Evolutionary conservation across 1,140 invertebrate species (phyloP), one percentile per base, ranked within the genome.

Genomic region (Solen grandis): DNA sequence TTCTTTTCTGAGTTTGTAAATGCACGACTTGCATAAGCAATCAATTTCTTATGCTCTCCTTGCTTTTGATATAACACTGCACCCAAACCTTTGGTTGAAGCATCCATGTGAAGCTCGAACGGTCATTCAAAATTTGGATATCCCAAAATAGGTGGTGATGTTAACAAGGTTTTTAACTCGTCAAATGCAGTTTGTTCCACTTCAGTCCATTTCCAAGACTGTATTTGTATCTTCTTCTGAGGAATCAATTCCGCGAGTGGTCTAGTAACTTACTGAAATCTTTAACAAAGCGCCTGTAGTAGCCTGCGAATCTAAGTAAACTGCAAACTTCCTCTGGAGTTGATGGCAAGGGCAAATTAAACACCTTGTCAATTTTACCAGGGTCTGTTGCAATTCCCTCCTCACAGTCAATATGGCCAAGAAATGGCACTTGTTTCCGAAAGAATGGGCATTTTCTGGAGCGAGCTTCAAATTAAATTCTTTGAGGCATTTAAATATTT

Each of bases 1-100:
- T 65, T 65, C 35, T 27, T 65, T 22, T 65, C 62, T 35, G 62
- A 65, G 33, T 65, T 65, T 10, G 31, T 35, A 36, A 65, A 22
- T 10, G 31, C 8, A 5, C 62, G 5, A 36, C 62, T 65, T 5
- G 62, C 62, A 35, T 65, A 65, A 5, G 62, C 29, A 4, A 65
- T 38, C 1, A 65, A 29, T 5, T 22, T 5, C 22, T 65, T 65
- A 3, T 36, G 8, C 5, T 65, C 35, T 36, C 27, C 62, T 36
- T 65, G 31, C 35, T 33, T 38, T 36, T 65, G 62, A 22, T 65
- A 65, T 5, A 65, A 22, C 14, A 65, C 62, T 10, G 31, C 10
- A 5, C 35, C 62, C 13, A 65, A 22, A 36, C 16, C 62, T 38
- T 65, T 33, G 3, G 62, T 16, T 27, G 62, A 65, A 5, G 62